Percentiles rank a stretch among this genome's conserved stretches.
phyloP scores from a whole-genome alignment of 2,797 vertebrate genomes.

The Melanotaenia trifasciata region DNA sequence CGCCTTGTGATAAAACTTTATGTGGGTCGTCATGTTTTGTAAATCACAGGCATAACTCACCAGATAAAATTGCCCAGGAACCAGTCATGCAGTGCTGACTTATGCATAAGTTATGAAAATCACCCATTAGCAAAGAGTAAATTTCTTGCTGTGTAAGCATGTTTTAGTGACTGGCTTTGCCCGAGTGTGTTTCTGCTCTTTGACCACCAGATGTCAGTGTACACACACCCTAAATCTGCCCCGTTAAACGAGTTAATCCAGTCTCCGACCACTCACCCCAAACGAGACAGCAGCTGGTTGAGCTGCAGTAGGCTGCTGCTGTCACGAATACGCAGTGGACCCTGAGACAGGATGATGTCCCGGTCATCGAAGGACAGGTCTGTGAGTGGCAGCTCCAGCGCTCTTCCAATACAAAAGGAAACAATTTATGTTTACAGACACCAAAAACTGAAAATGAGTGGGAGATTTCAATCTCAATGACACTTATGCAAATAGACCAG shows the following conservation, averaged over 20 bases:
- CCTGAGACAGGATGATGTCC: constrained; percentile 89
- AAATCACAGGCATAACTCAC: too few species aligned
- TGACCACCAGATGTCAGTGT: constrained; percentile 51
- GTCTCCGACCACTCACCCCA: constrained; percentile 86
- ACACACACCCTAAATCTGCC: neutral
- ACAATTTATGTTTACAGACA: neutral
- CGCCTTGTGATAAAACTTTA: too few species aligned
- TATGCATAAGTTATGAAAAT: too few species aligned
- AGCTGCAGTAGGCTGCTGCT: constrained; percentile 90
- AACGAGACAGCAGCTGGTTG: constrained; percentile 86
- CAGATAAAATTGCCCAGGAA: too few species aligned
- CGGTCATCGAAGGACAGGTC: constrained; percentile 95
- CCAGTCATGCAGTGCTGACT: too few species aligned
- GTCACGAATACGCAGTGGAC: constrained; percentile 87
- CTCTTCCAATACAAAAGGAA: constrained; percentile 76
- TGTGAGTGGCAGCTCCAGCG: constrained; percentile 87
- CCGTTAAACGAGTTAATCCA: constrained; percentile 36
- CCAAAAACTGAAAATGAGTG: neutral
- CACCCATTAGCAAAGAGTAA: neutral
- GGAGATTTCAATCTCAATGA: neutral
- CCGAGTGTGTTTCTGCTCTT: constrained; percentile 7
- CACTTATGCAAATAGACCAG: neutral
- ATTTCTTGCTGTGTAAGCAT: too few species aligned
- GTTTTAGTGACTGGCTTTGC: too few species aligned
- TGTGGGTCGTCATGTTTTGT: too few species aligned